Evolutionary conservation across 1,140 invertebrate genomes (phyloP), one percentile per base, ranked within the genome.

Genomic region (Pectinophora gossypiella): DNA sequence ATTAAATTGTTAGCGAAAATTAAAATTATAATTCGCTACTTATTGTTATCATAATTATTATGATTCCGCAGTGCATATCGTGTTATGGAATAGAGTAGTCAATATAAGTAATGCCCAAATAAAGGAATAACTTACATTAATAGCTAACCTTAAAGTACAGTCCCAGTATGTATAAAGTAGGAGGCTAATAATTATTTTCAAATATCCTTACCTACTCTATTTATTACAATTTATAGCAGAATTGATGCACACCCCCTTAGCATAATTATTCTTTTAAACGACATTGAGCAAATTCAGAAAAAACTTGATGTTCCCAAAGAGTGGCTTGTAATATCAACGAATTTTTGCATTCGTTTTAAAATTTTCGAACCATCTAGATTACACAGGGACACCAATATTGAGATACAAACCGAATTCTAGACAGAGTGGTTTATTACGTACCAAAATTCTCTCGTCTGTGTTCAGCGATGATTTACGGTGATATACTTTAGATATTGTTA

Each of bases 201-300:
- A 56, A 49, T 56, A 40, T 40, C n/a, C 38, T 43, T 59, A 59
- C 19, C 49, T 56, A 59, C 27, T 38, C 45, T 68, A 63, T 42
- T 43, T 59, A 47, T 57, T 59, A 61, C 49, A 66, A 60, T 55
- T 52, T 51, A 51, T 68, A 61, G 52, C 54, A 22, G 36, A 50
- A 46, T 56, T 42, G 51, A 48, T 56, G 44, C 59, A 46, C 60
- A 59, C 35, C 59, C 32, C 49, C 52, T 61, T 59, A 67, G 27
- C 51, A 48, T 54, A 54, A 56, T 52, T 60, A 54, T 47, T 59
- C 46, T 54, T 56, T 66, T 60, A 54, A 49, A 68, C 52, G 60
- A 54, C 55, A 59, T 72, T 72, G 68, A 68, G 68, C 65, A 72
- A 72, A 62, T 61, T 62, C 56, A 64, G 61, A 62, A 61, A 59